These are phyloP conservation scores for Centropus bengalensis DNA, from an alignment of 2,113 vertebrate genomes.

Conservation along the genomic window DNA sequence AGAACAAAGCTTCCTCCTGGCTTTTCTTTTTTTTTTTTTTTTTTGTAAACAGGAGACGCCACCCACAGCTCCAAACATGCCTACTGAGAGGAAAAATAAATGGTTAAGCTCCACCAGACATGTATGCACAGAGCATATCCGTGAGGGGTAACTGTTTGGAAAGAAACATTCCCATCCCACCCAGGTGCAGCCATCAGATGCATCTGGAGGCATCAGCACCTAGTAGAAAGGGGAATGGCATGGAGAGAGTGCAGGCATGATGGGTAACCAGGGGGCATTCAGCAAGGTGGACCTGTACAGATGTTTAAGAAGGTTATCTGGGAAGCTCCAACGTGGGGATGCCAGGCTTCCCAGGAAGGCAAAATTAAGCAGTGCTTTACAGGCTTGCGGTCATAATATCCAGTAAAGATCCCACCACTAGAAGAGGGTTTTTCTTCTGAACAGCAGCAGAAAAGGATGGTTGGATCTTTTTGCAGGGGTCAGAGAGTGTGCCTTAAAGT, in stretches of 20 bases:
- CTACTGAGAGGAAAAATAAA: constrained; percentile 88
- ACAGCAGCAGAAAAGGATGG: background rate
- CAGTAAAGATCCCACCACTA: background rate
- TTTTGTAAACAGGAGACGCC: constrained; percentile 83
- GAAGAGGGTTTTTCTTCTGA: background rate
- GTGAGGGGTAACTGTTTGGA: constrained; percentile 23
- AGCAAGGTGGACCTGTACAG: background rate
- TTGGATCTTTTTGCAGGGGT: background rate
- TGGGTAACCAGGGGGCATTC: background rate
- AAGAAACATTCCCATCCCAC: background rate
- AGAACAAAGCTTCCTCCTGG: constrained; percentile 81
- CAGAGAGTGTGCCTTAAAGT: background rate
- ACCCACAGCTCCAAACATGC: constrained; percentile 82
- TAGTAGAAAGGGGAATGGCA: background rate
- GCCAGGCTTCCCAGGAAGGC: background rate
- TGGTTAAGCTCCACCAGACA: constrained; percentile 73
- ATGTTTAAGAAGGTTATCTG: background rate
- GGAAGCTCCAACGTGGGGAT: background rate
- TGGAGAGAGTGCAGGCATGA: background rate
- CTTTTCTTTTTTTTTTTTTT: constrained; percentile 65
- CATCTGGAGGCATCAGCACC: background rate
- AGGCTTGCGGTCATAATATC: background rate
- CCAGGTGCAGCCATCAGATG: background rate
- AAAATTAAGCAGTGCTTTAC: background rate
- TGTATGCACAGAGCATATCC: constrained; percentile 52